Conservation (phyloP, 2,797 vertebrate species). For the Crocidura indochinensis region DNA sequence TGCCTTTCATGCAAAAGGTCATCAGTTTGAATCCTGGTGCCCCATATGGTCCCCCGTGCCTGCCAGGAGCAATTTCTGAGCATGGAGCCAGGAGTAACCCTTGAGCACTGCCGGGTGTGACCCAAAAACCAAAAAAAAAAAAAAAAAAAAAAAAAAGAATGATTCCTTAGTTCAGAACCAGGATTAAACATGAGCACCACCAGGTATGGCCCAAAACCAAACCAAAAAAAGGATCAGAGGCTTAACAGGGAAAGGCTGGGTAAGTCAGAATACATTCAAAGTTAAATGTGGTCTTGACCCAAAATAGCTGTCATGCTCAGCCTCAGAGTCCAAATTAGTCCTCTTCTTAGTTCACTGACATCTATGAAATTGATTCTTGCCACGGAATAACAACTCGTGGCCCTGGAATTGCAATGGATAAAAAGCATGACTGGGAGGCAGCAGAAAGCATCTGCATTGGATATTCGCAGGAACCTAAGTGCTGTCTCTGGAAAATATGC, state of each 20-base stretch:
- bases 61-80: no score
- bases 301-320: constrained; percentile 74
- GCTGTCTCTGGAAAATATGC: constrained; percentile 20
- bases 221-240: neutral
- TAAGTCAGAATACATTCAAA: constrained; percentile 74
- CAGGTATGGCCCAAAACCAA: no score
- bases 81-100: no score
- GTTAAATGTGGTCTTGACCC: constrained; percentile 73
- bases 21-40: no score
- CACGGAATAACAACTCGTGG: constrained; percentile 60
- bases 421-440: constrained; percentile 62
- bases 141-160: no score
- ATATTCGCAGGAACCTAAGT: neutral
- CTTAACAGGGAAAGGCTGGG: neutral
- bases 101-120: no score
- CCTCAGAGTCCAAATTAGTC: constrained; percentile 74
- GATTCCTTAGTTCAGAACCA: no score
- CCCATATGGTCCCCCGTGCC: no score
- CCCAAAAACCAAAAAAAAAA: no score
- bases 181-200: no score
- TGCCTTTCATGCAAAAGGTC: no score
- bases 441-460: constrained; percentile 41
- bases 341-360: constrained; percentile 77
- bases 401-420: constrained; percentile 45
- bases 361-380: constrained; percentile 82